These are phyloP conservation scores for Augochlorella aurata DNA, from an alignment of 2,888 invertebrate species.

Conservation along the genomic window DNA sequence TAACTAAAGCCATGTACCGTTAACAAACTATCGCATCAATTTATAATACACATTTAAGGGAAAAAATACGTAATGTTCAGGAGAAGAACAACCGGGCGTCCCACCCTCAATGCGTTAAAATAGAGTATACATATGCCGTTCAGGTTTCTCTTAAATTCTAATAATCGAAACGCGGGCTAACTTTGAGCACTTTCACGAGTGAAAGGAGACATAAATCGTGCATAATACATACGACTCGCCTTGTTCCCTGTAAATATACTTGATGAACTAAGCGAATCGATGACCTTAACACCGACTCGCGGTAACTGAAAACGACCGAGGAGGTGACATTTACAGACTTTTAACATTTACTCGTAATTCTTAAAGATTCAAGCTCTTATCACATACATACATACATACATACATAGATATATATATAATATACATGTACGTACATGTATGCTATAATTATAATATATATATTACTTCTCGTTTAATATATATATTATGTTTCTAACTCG, in stretches of 20 bases:
- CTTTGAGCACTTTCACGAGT: slow-evolving; percentile 48
- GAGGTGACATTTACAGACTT: slow-evolving; percentile 57
- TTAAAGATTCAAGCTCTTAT: slow-evolving; percentile 60
- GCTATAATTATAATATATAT: slow-evolving; percentile 51
- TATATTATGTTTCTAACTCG: slow-evolving; percentile 46
- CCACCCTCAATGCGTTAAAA: slow-evolving; percentile 35
- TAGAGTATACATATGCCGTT: slow-evolving; percentile 21
- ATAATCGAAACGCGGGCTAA: slow-evolving; percentile 25
- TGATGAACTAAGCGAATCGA: slow-evolving; percentile 39
- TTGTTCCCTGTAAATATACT: slow-evolving; percentile 41
- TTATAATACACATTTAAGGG: background rate
- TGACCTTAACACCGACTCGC: slow-evolving; percentile 45
- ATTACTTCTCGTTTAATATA: slow-evolving; percentile 48
- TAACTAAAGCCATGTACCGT: slow-evolving; percentile 4
- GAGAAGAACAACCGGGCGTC: background rate
- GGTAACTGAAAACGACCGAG: slow-evolving; percentile 53
- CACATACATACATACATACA: slow-evolving; percentile 17
- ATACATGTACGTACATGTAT: background rate
- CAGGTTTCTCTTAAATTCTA: slow-evolving; percentile 20
- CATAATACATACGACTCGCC: slow-evolving; percentile 47
- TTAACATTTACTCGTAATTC: slow-evolving; percentile 55
- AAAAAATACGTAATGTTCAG: background rate
- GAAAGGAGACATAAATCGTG: slow-evolving; percentile 63
- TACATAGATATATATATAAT: background rate
- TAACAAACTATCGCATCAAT: background rate